These are phyloP conservation scores for Anguilla pacifica DNA, from an alignment of 2,797 vertebrate species.

Conservation along the genomic window DNA sequence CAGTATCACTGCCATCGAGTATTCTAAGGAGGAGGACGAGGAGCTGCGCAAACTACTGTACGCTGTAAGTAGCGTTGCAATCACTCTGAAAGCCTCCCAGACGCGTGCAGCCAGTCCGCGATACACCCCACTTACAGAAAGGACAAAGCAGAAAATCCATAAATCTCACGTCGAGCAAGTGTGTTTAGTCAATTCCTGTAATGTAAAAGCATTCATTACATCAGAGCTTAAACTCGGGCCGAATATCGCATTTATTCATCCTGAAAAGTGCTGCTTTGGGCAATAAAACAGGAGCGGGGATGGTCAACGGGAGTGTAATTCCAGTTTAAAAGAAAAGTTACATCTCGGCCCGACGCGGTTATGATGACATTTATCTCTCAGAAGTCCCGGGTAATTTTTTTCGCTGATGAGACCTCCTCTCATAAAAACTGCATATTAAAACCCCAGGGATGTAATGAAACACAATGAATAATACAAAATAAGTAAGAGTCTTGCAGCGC, in stretches of 20 bases:
- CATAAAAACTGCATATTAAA: conserved; percentile 33
- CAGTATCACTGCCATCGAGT: not conserved
- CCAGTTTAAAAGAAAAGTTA: conserved; percentile 18
- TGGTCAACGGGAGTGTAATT: not conserved
- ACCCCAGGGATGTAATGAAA: conserved; percentile 40
- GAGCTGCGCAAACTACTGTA: not conserved
- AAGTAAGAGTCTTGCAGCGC: not conserved
- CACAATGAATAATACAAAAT: conserved; percentile 46
- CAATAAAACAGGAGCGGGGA: not conserved
- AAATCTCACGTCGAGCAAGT: not conserved
- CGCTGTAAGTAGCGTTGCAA: not conserved
- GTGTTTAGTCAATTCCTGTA: not conserved
- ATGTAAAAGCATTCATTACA: not conserved
- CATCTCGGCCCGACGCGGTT: not conserved
- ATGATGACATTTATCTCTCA: conserved; percentile 15
- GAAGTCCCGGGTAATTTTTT: conserved; percentile 1
- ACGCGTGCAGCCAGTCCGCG: not conserved
- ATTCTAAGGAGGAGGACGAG: not conserved
- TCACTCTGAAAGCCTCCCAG: not conserved
- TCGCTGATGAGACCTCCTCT: conserved; percentile 13
- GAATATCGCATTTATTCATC: conserved; percentile 11
- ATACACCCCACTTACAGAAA: not conserved
- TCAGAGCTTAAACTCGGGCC: not conserved
- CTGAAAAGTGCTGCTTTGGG: not conserved
- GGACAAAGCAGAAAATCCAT: conserved; percentile 3